Conservation (phyloP, 64 coral and sea anemone species). For the Dendrophyllia cribrosa region DNA sequence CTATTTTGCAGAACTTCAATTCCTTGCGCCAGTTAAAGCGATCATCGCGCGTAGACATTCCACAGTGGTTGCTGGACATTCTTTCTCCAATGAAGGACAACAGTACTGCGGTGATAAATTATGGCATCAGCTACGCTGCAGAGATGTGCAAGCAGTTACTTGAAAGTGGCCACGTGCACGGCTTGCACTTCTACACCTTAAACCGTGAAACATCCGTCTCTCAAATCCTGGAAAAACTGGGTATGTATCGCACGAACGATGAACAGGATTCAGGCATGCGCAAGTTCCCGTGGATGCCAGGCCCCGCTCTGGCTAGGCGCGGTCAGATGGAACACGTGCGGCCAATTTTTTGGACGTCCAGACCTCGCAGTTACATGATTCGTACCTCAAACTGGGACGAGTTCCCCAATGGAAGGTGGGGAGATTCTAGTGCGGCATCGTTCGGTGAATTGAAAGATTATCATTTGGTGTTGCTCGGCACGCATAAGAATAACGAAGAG, state of each 20-base stretch:
- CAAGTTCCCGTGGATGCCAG: constrained; percentile 48
- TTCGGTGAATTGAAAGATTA: constrained; percentile 95
- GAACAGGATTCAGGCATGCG: constrained; percentile 40
- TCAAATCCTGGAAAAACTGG: constrained; percentile 43
- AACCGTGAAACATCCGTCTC: constrained; percentile 60
- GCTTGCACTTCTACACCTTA: constrained; percentile 79
- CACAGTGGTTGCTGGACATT: constrained; percentile 73
- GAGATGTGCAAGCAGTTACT: constrained; percentile 71
- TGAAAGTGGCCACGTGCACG: constrained; percentile 54
- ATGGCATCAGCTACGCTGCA: constrained; percentile 81
- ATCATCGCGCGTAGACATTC: constrained; percentile 71
- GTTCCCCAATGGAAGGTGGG: constrained; percentile 96
- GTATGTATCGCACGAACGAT: background rate
- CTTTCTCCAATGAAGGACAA: constrained; percentile 90
- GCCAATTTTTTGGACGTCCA: constrained; percentile 96
- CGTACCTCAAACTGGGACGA: constrained; percentile 97
- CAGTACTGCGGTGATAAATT: constrained; percentile 69
- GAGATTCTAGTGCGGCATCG: constrained; percentile 86
- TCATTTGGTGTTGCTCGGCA: constrained; percentile 87
- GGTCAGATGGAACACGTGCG: constrained; percentile 67
- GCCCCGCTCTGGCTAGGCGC: constrained; percentile 37
- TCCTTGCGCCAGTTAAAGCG: constrained; percentile 83
- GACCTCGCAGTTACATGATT: constrained; percentile 91
- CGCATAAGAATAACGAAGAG: constrained; percentile 44
- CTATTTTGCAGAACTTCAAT: constrained; percentile 69